phyloP scores from a whole-genome alignment of 2,797 vertebrate species.

The Acanthurus lineatus region DNA sequence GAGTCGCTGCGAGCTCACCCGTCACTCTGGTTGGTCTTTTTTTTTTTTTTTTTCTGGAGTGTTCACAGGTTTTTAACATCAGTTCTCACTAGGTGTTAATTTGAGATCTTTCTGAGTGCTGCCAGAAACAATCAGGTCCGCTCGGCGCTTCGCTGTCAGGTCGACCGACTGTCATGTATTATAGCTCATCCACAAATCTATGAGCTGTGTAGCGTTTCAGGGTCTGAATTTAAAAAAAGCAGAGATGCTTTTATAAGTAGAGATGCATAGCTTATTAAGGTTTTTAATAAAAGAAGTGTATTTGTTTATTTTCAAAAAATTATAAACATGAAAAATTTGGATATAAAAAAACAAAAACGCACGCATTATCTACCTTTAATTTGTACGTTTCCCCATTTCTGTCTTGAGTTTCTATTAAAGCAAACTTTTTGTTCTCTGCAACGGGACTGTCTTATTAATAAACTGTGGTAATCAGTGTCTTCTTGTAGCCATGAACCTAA shows the following conservation, averaged over 20 bases:
- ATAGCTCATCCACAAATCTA: constrained; percentile 35
- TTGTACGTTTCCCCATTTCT: background rate
- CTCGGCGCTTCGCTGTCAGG: constrained; percentile 34
- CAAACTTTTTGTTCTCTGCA: background rate
- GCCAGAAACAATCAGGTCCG: constrained; percentile 58
- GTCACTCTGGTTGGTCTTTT: constrained; percentile 29
- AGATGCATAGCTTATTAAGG: no score
- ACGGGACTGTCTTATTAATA: background rate
- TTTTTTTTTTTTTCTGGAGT: background rate
- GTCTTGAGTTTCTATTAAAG: background rate
- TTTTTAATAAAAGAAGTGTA: background rate
- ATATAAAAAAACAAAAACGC: background rate
- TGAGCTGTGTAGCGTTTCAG: constrained; percentile 2
- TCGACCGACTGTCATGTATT: constrained; percentile 11
- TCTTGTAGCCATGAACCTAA: background rate
- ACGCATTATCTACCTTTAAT: background rate
- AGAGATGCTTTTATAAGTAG: no score
- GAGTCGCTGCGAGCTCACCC: constrained; percentile 30
- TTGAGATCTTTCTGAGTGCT: constrained; percentile 55
- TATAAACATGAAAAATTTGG: background rate
- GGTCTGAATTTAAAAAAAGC: background rate
- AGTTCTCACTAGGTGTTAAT: constrained; percentile 60
- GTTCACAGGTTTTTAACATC: constrained; percentile 48
- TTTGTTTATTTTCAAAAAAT: background rate
- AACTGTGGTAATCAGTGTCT: background rate